Conservation (phyloP, 2,113 vertebrate genomes). For the Irena cyanogastra region DNA sequence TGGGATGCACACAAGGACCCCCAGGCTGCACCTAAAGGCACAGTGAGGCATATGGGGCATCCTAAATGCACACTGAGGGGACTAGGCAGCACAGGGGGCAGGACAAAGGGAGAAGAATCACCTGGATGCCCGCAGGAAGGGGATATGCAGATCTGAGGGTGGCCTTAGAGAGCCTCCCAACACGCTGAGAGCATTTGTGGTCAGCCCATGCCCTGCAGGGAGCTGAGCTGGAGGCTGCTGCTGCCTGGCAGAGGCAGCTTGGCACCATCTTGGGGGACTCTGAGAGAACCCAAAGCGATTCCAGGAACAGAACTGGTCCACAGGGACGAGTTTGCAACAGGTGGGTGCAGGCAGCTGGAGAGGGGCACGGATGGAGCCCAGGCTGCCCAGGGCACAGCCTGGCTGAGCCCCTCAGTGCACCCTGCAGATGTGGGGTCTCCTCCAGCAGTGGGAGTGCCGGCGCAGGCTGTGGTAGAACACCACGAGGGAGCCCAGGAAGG, state of each 20-base stretch:
- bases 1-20: not conserved
- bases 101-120: not conserved
- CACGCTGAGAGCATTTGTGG: not conserved
- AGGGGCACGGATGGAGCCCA: not conserved
- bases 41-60: fast-evolving
- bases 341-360: not conserved
- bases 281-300: not conserved
- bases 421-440: not conserved
- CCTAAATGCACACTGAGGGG: not conserved
- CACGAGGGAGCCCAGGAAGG: slow-evolving; percentile 25
- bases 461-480: slow-evolving; percentile 40
- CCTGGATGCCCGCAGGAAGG: not conserved
- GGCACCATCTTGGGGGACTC: fast-evolving
- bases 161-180: not conserved
- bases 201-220: fast-evolving
- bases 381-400: not conserved
- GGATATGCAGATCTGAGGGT: not conserved
- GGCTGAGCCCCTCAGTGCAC: not conserved
- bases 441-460: not conserved
- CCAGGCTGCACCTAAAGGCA: not conserved
- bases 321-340: not conserved
- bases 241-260: not conserved
- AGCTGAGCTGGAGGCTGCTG: not conserved
- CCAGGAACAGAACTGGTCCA: not conserved
- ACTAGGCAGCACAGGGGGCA: not conserved